phyloP scores from a whole-genome alignment of 2,888 invertebrate species.

The Netelia melanura region DNA sequence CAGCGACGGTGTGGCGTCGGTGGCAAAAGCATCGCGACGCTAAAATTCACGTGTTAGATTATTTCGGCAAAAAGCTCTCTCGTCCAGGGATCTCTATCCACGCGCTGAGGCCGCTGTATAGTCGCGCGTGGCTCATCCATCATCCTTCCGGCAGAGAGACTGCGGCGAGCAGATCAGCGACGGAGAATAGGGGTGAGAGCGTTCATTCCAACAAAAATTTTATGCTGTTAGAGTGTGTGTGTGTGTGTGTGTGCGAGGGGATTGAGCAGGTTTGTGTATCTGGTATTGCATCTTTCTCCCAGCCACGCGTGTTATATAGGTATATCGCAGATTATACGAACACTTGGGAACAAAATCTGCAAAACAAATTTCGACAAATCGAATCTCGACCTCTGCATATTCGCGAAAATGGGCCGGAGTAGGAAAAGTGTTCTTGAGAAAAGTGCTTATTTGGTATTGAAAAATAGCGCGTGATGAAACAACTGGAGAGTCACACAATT shows the following conservation, averaged over 20 bases:
- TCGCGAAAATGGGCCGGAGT: no score
- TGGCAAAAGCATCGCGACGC: slow-evolving; percentile 66
- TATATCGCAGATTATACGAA: neutral
- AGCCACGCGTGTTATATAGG: neutral
- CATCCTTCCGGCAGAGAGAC: slow-evolving; percentile 63
- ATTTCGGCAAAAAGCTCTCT: slow-evolving; percentile 77
- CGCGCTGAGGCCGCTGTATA: slow-evolving; percentile 39
- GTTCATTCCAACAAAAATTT: slow-evolving; percentile 23
- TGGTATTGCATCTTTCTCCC: slow-evolving; percentile 2
- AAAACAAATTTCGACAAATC: no score
- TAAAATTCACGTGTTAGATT: slow-evolving; percentile 79
- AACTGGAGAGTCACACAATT: no score
- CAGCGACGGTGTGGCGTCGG: slow-evolving; percentile 18
- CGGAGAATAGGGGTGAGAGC: slow-evolving; percentile 15
- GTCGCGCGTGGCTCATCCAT: slow-evolving; percentile 65
- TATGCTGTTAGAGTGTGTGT: neutral
- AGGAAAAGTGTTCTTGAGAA: no score
- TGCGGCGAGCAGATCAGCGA: slow-evolving; percentile 46
- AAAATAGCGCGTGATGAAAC: no score
- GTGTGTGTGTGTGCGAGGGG: slow-evolving; percentile 15
- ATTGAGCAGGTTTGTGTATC: neutral
- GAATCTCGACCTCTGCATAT: no score
- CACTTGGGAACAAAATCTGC: neutral
- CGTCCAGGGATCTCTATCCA: slow-evolving; percentile 32
- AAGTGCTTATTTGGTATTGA: no score